Base-by-base conservation (phyloP, 2,113 vertebrate genomes). In the Natator depressus region DNA sequence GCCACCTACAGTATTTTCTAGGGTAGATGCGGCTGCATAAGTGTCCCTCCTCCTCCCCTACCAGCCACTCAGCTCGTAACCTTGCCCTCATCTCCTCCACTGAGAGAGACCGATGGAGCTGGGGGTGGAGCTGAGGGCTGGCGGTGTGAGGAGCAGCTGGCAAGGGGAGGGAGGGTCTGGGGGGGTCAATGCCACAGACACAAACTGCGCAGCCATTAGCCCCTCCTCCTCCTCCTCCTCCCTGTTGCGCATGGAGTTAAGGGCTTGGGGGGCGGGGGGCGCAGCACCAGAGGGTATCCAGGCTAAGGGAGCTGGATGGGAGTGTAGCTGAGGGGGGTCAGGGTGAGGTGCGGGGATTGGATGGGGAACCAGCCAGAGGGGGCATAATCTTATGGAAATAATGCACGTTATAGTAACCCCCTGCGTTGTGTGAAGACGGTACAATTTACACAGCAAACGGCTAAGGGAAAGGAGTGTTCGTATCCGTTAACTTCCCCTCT, bases 321-420 rank as follows among this genome's bases (percentile, higher is more conserved):
- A 42, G 38, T 22, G 20, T 24, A 6, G 42, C 75, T 42, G 29
- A 78, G 76, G 2, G 27, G 72, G 20, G 17, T 8, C n/a, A 3
- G 8, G 38, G 10, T 24, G 72, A 38, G 72, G 16, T 20, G 35
- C 4, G 19, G 65, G 47, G 47, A 29, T 38, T 16, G 62, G 62
- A 38, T 19, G 17, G 62, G 13, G 65, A 19, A 69, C 16, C 62
- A n/a, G 9, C 9, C 1, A 0, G 42, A 3, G 38, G 7, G 27
- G 76, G 65, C 4, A 3, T 0, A 0, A 17, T 6, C 27, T 6
- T 11, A 4, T 22, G 8, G 19, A 46, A 42, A 22, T 42, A 46
- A 76, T 46, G 22, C n/a, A 72, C n/a, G 1, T 38, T 38, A 14
- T 8, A 62, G 27, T 31, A 31, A 62, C 35, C 17, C 65, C 65